Percentiles rank a stretch among this genome's conserved stretches.
These are phyloP conservation scores for Thamnophis elegans DNA, from an alignment of 2,797 vertebrate species.

Conservation along the genomic window DNA sequence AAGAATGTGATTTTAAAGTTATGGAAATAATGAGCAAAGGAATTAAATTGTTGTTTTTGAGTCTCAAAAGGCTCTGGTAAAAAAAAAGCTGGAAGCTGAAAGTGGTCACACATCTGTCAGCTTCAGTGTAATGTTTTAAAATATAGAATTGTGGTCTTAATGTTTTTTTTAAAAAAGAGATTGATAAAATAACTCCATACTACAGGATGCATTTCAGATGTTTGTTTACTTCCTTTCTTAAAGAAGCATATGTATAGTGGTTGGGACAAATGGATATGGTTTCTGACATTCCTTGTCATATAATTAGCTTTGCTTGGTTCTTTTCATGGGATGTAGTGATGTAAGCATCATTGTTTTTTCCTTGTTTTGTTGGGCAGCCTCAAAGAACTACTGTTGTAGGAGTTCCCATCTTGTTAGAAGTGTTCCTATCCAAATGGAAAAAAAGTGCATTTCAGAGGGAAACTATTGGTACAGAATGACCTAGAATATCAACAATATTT, in stretches of 20 bases:
- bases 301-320: conserved; percentile 62
- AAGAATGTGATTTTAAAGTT: not conserved
- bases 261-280: conserved; percentile 62
- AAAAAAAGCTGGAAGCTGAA: not conserved
- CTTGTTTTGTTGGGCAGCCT: conserved; percentile 44
- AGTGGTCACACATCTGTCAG: not conserved
- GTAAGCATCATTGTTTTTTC: conserved; percentile 32
- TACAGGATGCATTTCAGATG: conserved; percentile 36
- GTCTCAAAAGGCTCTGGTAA: not conserved
- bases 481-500: not conserved
- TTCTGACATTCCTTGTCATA: conserved; percentile 61
- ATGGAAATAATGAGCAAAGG: conserved; percentile 17
- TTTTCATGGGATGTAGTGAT: conserved; percentile 21
- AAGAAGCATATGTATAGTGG: conserved; percentile 52
- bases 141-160: not conserved
- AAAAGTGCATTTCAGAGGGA: not conserved
- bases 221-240: conserved; percentile 47
- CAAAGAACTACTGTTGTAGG: conserved; percentile 15
- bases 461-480: not conserved
- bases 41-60: conserved; percentile 18
- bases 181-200: conserved; percentile 31
- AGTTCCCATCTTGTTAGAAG: conserved; percentile 8
- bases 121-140: not conserved
- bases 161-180: not conserved
- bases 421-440: not conserved